Base-by-base conservation (phyloP, 2,113 vertebrate genomes). In the Melanerpes formicivorus region DNA sequence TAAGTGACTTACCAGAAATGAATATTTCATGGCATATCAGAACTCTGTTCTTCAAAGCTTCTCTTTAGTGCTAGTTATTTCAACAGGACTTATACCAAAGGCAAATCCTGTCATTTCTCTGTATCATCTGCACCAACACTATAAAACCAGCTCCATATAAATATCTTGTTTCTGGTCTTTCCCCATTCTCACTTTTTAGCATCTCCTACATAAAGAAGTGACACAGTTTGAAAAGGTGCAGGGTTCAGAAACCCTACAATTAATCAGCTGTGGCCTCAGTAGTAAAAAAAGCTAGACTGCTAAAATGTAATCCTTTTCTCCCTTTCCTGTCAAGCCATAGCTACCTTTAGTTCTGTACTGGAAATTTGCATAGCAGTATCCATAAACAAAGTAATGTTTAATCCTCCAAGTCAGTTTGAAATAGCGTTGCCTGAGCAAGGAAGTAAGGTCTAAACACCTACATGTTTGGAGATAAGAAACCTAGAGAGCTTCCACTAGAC, bases 51-150 rank as follows among this genome's bases (percentile, higher is more conserved):
- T 85, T 85, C 75, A 94, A 88, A 77, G 59, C 19, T 89, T 90
- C 64, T 71, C 84, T 94, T 92, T 74, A 93, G 67, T 23, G 21
- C 32, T 87, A 87, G 89, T 95, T 96, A 93, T 71, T 93, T 94
- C 60, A 84, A 73, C 65, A 92, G 80, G 56, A 80, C 46, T 23
- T 67, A 18, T 67, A 77, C 3, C 6, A 83, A 90, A 89, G 75
- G 52, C 87, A 92, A 82, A 83, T 63, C 74, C 73, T 79, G 78
- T 29, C 69, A 64, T 42, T 89, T 88, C 77, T 76, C 66, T 87
- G 5, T 86, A 79, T 66, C 34, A n/a, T 72, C 70, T 92, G 30
- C 59, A 79, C 59, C 87, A 83, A 83, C 32, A 34, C 56, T 69
- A 21, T 42, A 52, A 81, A 90, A 87, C 26, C 29, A 58, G 46